Percentiles rank a stretch among this genome's conserved stretches.
phyloP scores from a whole-genome alignment of 2,113 vertebrate species.

The Albula goreensis region DNA sequence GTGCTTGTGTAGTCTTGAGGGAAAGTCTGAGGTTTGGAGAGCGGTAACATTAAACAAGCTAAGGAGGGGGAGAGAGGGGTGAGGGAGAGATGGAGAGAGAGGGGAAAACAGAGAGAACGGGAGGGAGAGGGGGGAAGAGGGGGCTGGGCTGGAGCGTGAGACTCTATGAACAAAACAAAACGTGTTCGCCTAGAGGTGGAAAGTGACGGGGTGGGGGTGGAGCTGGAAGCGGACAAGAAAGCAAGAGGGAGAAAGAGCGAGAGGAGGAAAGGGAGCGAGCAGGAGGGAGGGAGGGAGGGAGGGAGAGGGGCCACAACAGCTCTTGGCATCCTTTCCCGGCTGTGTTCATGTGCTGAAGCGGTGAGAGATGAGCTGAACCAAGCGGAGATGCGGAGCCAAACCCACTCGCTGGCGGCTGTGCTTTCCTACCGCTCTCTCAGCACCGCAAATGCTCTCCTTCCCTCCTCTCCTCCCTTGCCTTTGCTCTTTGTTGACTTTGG shows the following conservation, averaged over 20 bases:
- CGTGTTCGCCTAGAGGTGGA: slow-evolving; percentile 14
- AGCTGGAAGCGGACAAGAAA: no score
- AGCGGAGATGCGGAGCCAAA: slow-evolving; percentile 26
- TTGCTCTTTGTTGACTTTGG: slow-evolving; percentile 7
- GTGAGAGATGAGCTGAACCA: slow-evolving; percentile 33
- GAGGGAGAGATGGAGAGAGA: slow-evolving; percentile 16
- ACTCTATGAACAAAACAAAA: slow-evolving; percentile 4
- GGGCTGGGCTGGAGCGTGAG: not conserved
- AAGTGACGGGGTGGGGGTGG: not conserved
- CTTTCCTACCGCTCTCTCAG: slow-evolving; percentile 2
- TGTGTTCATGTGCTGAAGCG: not conserved
- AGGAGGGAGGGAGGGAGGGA: not conserved
- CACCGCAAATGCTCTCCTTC: slow-evolving; percentile 17
- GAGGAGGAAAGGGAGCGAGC: not conserved
- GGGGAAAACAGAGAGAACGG: not conserved
- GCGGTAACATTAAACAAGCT: not conserved
- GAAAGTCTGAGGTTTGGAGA: no score
- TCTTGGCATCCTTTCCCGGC: not conserved
- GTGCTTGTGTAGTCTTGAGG: not conserved
- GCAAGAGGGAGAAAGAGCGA: not conserved
- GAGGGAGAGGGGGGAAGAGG: slow-evolving; percentile 9
- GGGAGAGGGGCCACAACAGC: slow-evolving; percentile 1
- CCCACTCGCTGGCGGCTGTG: slow-evolving; percentile 2
- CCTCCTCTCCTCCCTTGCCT: slow-evolving; percentile 7
- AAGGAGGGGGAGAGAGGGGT: slow-evolving; percentile 22